phyloP scores from a whole-genome alignment of 2,113 vertebrate genomes.

The Microcebus lehilahytsara region DNA sequence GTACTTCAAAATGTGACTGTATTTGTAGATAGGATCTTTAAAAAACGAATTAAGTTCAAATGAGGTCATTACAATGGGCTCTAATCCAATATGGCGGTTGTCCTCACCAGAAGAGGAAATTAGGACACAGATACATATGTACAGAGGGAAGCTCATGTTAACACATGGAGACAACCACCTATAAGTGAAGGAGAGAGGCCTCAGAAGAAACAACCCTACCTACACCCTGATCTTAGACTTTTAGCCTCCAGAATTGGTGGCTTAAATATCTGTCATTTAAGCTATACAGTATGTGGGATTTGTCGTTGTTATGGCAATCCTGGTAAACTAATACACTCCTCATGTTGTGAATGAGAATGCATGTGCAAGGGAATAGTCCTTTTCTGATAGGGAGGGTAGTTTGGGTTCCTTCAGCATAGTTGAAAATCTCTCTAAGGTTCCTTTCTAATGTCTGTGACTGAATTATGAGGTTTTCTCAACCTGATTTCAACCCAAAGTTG shows the following conservation, averaged over 20 bases:
- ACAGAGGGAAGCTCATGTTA: neutral
- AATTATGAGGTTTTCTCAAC: slow-evolving; percentile 18
- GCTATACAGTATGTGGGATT: neutral
- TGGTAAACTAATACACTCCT: neutral
- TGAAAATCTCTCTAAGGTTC: neutral
- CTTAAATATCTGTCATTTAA: neutral
- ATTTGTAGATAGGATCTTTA: neutral
- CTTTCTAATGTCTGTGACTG: neutral
- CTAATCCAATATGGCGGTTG: neutral
- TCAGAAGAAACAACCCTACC: neutral
- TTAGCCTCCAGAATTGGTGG: neutral
- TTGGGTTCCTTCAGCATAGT: neutral
- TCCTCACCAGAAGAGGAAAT: neutral
- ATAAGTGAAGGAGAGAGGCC: neutral
- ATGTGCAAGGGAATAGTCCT: neutral
- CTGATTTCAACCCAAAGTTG: neutral
- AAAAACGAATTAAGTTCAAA: neutral
- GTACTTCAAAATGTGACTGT: neutral
- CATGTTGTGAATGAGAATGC: neutral
- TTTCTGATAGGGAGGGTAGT: neutral
- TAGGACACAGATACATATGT: neutral
- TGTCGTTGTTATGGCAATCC: neutral
- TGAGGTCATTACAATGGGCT: neutral
- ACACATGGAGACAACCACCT: neutral
- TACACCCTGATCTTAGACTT: neutral